Evolutionary conservation across 53 echinoderm and acorn worm species (phyloP).

Genomic region (Pentamera pediparva): DNA sequence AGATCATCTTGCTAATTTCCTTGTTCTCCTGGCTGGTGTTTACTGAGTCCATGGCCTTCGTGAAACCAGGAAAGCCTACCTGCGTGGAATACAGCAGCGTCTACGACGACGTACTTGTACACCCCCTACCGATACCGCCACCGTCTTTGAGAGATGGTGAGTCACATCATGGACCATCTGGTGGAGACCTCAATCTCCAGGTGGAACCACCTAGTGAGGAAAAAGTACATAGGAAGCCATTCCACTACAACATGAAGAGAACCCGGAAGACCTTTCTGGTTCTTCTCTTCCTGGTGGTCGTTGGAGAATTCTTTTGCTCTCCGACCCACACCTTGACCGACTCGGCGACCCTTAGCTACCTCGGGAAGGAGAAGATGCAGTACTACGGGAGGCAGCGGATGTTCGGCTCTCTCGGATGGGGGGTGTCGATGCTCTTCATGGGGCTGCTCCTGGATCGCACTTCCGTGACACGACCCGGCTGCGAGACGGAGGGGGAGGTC

Average conservation of each 20-base stretch:
- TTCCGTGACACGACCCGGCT: constrained; percentile 37
- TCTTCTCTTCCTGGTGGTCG: constrained; percentile 70
- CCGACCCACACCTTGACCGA: constrained; percentile 93
- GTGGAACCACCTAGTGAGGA: too few relatives aligned
- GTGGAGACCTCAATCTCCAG: too few relatives aligned
- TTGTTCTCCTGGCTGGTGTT: constrained; percentile 88
- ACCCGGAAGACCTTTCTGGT: constrained; percentile 56
- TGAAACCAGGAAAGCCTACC: constrained; percentile 50
- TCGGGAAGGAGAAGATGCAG: constrained; percentile 73
- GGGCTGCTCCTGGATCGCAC: constrained; percentile 71
- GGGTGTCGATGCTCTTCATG: constrained; percentile 75
- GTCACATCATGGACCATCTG: too few relatives aligned
- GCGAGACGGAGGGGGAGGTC: constrained; percentile 33
- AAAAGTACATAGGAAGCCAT: neutral
- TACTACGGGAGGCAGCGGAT: constrained; percentile 90
- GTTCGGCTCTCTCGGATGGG: constrained; percentile 96
- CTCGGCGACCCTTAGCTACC: constrained; percentile 87
- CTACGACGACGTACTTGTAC: neutral
- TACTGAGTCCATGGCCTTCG: constrained; percentile 86
- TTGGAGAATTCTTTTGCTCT: constrained; percentile 94
- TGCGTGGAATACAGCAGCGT: constrained; percentile 42
- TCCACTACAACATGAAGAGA: constrained; percentile 33
- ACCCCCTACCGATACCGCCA: neutral
- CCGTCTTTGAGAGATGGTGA: too few relatives aligned
- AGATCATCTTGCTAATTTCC: constrained; percentile 74